Base-by-base conservation (phyloP, 2,797 vertebrate species). In the Pseudopleuronectes americanus region DNA sequence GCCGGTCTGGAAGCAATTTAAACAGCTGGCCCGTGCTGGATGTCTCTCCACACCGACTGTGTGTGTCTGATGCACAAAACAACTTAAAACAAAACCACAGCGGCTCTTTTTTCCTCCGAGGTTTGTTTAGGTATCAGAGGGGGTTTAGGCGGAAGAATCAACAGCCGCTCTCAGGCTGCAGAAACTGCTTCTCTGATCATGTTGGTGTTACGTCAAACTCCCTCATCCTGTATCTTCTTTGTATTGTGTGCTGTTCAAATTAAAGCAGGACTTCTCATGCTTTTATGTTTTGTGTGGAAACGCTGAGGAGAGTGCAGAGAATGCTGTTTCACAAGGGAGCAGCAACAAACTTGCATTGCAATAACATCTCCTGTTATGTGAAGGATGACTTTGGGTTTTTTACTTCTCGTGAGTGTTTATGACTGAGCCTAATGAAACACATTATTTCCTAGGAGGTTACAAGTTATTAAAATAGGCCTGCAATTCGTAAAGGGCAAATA, bases 1-100 rank as follows among this genome's bases (percentile, higher is more conserved):
- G 79, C 43, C n/a, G 38, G 77, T 84, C 89, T 92, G 90, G 82
- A 90, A 84, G 47, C 67, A 79, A 87, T 90, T 90, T 77, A 72
- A 88, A 85, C 87, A 87, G 82, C 85, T 84, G 88, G 84, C 62
- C 33, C 4, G 24, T 9, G 60, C 65, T 33, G 60, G 53, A 26
- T 48, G 61, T 76, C 61, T 71, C 64, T 71, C 47, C 55, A 24
- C 74, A 57, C 72, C 3, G 16, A 45, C 6, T 12, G 52, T 33
- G 57, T 0, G 6, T 66, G 68, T 79, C 51, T 68, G 74, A 83
- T 70, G 80, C 6, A 79, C 79, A 31, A 86, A 89, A 75, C 79
- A 86, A 64, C 65, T 66, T n/a, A 72, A 78, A 76, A 68, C 22
- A 4, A 79, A 51, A 33, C 73, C 62, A 79, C 79, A 64, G 82